Base-by-base conservation (phyloP, 2,113 vertebrate genomes). In the Tetrax tetrax region DNA sequence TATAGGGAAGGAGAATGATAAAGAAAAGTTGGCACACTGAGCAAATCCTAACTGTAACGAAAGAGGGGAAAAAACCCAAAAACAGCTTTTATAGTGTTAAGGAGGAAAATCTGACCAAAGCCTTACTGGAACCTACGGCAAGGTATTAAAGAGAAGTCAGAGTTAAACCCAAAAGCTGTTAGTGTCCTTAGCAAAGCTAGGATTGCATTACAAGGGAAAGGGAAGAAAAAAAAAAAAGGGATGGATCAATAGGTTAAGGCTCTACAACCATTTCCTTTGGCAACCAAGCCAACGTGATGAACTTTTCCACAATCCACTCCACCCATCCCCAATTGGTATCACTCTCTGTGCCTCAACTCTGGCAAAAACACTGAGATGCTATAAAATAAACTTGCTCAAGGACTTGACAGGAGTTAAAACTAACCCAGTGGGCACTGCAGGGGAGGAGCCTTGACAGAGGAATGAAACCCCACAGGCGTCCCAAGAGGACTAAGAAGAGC, bases 251-350 rank as follows among this genome's bases (percentile, higher is more conserved):
- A 27, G 59, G 18, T 4, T 56, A 14, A 6, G 22, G 25, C 65
- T 61, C 64, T 14, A n/a, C 48, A 74, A 20, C 13, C 18, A 3
- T 20, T 12, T 48, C 45, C 64, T 74, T 21, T 43, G 47, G 50
- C 19, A 91, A 70, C 29, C 51, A n/a, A 50, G 2, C 35, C 77
- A 70, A 29, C 1, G 0, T 0, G 4, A 24, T 0, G 18, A 48
- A 20, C 38, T 33, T 9, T 25, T 23, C 61, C 59, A 45, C 21
- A 37, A 0, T 2, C n/a, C 16, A 4, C 35, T 43, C 29, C 37
- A 21, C 33, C 53, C 71, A 23, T 4, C 47, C 54, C 43, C 76
- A 68, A 2, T 7, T 12, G 43, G 11, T 25, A 24, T 4, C 43
- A n/a, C 50, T 8, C 68, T 7, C 28, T 35, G 1, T 25, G 51